Evolutionary conservation across 2,888 invertebrate species (phyloP).

Genomic region (Dryobotodes eremita): DNA sequence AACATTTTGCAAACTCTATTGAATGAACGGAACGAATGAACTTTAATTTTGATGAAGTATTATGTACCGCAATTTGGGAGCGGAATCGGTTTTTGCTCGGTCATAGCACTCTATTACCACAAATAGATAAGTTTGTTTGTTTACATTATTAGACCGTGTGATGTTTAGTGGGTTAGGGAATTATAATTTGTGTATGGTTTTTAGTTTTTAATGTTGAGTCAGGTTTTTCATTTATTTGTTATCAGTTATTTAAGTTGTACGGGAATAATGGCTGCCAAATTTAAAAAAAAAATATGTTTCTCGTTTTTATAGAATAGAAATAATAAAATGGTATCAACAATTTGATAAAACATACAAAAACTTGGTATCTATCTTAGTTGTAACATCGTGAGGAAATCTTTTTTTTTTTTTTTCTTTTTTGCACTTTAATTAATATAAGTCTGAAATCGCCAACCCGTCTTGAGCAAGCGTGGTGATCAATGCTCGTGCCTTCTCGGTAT

Average conservation of each 20-base stretch:
- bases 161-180: slow-evolving; percentile 10
- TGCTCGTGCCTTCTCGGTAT: not conserved
- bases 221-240: not conserved
- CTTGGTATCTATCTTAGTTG: not conserved
- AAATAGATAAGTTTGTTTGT: slow-evolving; percentile 57
- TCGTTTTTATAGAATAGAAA: not conserved
- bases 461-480: not conserved
- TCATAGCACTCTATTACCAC: slow-evolving; percentile 47
- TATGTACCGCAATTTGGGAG: slow-evolving; percentile 65
- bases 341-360: not conserved
- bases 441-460: not conserved
- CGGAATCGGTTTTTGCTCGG: slow-evolving; percentile 60
- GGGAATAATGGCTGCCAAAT: not conserved
- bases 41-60: slow-evolving; percentile 79
- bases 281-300: not conserved
- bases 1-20: slow-evolving; percentile 77
- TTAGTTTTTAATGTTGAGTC: not conserved
- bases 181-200: not conserved
- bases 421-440: not conserved
- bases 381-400: not conserved
- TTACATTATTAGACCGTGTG: slow-evolving; percentile 26
- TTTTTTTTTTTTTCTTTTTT: too few relatives aligned
- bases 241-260: not conserved
- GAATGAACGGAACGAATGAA: slow-evolving; percentile 70
- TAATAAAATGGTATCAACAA: not conserved